Evolutionary conservation across 2,888 invertebrate genomes (phyloP).

Genomic region (Papilio elwesi): DNA sequence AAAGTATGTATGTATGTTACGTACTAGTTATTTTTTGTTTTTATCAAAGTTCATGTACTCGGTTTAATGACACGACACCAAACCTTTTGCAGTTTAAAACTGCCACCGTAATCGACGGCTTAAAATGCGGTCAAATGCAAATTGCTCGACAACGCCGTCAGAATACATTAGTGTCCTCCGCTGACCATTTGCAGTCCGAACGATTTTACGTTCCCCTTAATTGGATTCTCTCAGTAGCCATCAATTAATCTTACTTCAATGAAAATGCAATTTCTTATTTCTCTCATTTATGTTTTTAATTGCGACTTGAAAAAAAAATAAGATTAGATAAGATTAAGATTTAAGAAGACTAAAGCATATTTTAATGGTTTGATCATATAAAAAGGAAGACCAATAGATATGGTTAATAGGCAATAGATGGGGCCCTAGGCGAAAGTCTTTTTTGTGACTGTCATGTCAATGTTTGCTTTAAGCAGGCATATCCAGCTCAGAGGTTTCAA

Average conservation of each 20-base stretch:
- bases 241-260: constrained; percentile 18
- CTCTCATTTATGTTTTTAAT: neutral
- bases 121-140: constrained; percentile 35
- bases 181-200: constrained; percentile 26
- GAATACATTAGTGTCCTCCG: constrained; percentile 26
- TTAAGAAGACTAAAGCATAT: too few relatives aligned
- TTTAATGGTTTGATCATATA: too few relatives aligned
- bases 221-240: constrained; percentile 4
- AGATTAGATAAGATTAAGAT: too few relatives aligned
- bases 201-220: constrained; percentile 22
- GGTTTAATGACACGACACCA: neutral
- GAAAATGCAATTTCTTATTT: neutral
- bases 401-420: too few relatives aligned
- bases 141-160: constrained; percentile 36
- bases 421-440: too few relatives aligned
- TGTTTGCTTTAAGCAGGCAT: too few relatives aligned
- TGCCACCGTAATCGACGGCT: constrained; percentile 16
- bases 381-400: too few relatives aligned
- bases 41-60: too few relatives aligned
- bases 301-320: neutral
- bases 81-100: constrained; percentile 4
- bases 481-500: too few relatives aligned
- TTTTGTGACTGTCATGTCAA: too few relatives aligned
- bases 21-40: too few relatives aligned
- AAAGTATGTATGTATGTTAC: too few relatives aligned